Evolutionary conservation across 2,797 vertebrate genomes (phyloP), one percentile per base, ranked within the genome.

Genomic region (Carduelis carduelis): DNA sequence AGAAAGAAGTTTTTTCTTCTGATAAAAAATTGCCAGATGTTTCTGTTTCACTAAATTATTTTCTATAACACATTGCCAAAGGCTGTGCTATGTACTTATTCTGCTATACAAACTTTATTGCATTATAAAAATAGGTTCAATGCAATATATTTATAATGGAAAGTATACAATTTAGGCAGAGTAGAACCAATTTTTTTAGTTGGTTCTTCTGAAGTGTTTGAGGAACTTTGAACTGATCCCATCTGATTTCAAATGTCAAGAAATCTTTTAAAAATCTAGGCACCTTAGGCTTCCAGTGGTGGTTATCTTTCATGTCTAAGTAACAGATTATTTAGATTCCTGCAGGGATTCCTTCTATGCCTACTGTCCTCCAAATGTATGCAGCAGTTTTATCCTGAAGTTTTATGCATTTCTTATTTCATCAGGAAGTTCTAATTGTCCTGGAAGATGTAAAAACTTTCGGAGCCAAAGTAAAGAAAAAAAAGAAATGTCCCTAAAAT

Each of bases 31-130:
- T 68, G 19, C 32, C 76, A 75, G 61, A 35, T 85, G 53, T 88
- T 95, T 92, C 56, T n/a, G 80, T 95, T 84, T 85, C 55, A 59
- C 35, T 64, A 16, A 89, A n/a, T 60, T 78, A 35, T 68, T 89
- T 90, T 80, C 77, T 79, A 14, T 30, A 65, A 66, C 9, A 17
- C 59, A 47, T 91, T 7, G 46, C 74, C n/a, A 80, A 83, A 89
- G 20, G n/a, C 74, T 78, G 22, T 74, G 21, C 43, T 63, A 21
- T 90, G 57, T 72, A 70, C 35, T 92, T 86, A 65, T 39, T 56
- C 35, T 85, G 55, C 37, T 83, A 53, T 83, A 26, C 21, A 52
- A 75, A 87, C 35, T 30, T 83, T 47, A 87, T 21, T 61, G 23
- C 43, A 35, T 46, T 66, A 52, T 78, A 86, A 91, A 92, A 83